These are phyloP conservation scores for Hedychridium roseum DNA, from an alignment of 2,888 invertebrate species.

Conservation along the genomic window DNA sequence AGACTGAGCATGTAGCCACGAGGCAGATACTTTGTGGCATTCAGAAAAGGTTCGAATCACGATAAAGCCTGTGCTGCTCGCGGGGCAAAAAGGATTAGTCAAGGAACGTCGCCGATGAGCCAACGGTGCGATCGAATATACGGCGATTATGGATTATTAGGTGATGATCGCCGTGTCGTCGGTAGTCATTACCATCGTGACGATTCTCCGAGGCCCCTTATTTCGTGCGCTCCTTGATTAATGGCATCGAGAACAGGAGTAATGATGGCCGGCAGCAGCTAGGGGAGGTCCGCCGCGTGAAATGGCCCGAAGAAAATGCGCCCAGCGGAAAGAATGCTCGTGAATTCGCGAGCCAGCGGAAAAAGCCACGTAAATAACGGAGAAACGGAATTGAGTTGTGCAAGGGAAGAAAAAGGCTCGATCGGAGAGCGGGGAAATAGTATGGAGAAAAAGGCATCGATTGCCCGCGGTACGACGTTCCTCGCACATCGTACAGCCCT, in stretches of 20 bases:
- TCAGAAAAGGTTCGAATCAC: background rate
- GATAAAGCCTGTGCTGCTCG: conserved; percentile 1
- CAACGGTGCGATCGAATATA: too few relatives aligned
- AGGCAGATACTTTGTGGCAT: too few relatives aligned
- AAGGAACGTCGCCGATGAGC: too few relatives aligned
- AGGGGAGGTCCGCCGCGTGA: too few relatives aligned
- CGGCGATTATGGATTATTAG: too few relatives aligned
- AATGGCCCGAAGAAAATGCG: too few relatives aligned
- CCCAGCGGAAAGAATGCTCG: too few relatives aligned
- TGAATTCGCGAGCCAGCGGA: too few relatives aligned
- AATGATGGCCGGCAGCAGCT: too few relatives aligned
- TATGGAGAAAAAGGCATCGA: too few relatives aligned
- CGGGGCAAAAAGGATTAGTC: background rate
- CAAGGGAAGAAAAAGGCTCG: background rate
- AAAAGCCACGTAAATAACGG: too few relatives aligned
- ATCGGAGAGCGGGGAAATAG: conserved; percentile 20
- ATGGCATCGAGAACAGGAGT: conserved; percentile 10
- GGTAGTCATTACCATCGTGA: conserved; percentile 16
- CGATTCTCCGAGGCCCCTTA: conserved; percentile 17
- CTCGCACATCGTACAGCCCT: conserved; percentile 25
- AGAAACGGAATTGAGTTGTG: background rate
- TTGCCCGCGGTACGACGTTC: conserved; percentile 20
- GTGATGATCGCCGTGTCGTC: conserved; percentile 21
- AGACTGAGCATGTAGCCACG: too few relatives aligned
- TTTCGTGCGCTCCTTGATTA: conserved; percentile 26